Percentiles rank a stretch among this genome's conserved stretches.
Conservation (phyloP, 2,113 vertebrate genomes). For the Microtus pennsylvanicus region DNA sequence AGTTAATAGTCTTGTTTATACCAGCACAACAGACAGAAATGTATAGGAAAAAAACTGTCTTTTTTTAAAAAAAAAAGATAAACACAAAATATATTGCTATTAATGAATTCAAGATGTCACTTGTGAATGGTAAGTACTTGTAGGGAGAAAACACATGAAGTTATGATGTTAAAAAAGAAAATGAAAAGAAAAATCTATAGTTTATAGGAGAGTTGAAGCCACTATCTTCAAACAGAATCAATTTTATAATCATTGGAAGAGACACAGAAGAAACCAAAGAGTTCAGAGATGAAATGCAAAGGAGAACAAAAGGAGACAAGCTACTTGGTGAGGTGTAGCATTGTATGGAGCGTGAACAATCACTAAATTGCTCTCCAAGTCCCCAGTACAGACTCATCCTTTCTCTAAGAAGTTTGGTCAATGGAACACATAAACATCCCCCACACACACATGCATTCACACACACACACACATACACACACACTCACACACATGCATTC, state of each 20-base stretch:
- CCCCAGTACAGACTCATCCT: constrained; percentile 50
- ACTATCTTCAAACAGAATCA: constrained; percentile 80
- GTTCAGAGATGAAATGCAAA: constrained; percentile 67
- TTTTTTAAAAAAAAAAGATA: constrained; percentile 61
- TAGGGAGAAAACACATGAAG: constrained; percentile 78
- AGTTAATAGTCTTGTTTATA: constrained; percentile 73
- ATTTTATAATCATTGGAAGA: constrained; percentile 81
- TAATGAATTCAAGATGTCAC: constrained; percentile 74
- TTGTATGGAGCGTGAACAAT: constrained; percentile 24
- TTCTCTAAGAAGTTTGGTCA: constrained; percentile 7
- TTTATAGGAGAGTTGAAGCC: constrained; percentile 69
- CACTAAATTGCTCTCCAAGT: constrained; percentile 61
- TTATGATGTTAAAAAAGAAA: constrained; percentile 78
- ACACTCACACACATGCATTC: too few species aligned
- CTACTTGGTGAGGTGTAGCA: constrained; percentile 71
- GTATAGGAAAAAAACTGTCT: constrained; percentile 54
- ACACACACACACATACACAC: neutral
- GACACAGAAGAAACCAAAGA: constrained; percentile 70
- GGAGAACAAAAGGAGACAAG: neutral
- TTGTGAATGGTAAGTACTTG: constrained; percentile 77
- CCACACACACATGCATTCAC: neutral
- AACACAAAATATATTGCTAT: constrained; percentile 68
- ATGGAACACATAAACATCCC: neutral
- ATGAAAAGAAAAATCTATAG: constrained; percentile 60
- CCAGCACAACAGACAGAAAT: constrained; percentile 60